Evolutionary conservation across 2,113 vertebrate species (phyloP), one percentile per base, ranked within the genome.

Genomic region (Rhegmatorhina hoffmannsi): DNA sequence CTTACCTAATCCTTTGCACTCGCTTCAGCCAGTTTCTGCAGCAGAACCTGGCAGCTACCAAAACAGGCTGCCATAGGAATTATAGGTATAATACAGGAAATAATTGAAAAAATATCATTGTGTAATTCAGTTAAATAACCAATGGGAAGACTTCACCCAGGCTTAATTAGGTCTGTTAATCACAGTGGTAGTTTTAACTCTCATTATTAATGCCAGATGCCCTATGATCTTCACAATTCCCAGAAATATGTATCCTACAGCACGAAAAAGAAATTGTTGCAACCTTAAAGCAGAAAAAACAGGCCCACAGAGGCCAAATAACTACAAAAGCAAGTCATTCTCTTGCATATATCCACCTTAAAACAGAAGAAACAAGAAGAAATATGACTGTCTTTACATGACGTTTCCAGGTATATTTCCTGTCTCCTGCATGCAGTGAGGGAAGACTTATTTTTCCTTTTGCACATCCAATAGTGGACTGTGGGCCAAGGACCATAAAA

Each of bases 91-190:
- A 95, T 69, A 86, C 47, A 92, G 88, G 90, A 95, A 95, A 63
- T 47, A 87, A 81, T 79, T 6, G 6, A 31, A 68, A 56, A 79
- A 63, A 83, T 44, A 47, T 74, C 29, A 79, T 58, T 49, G 23
- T 46, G 59, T 83, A 92, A 95, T 93, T 95, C 68, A 89, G 43
- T 92, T 93, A 96, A 80, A 80, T 19, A 80, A 17, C 52, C 83
- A 84, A 36, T 26, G 10, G 78, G 76, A 74, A 74, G 64, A 84
- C 33, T 21, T 95, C 77, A 75, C 72, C 17, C 84, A 92, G 47
- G 44, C 86, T 87, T 33, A 93, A 84, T 90, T 56, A 89, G 76
- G 87, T 95, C 52, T 94, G 60, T 43, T 70, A 93, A 87, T 94
- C 33, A 67, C 38, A 75, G 43, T 5, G 28, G 33, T 68, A 81